Conservation (phyloP, 2,797 vertebrate genomes). For the Rostrhamus sociabilis region DNA sequence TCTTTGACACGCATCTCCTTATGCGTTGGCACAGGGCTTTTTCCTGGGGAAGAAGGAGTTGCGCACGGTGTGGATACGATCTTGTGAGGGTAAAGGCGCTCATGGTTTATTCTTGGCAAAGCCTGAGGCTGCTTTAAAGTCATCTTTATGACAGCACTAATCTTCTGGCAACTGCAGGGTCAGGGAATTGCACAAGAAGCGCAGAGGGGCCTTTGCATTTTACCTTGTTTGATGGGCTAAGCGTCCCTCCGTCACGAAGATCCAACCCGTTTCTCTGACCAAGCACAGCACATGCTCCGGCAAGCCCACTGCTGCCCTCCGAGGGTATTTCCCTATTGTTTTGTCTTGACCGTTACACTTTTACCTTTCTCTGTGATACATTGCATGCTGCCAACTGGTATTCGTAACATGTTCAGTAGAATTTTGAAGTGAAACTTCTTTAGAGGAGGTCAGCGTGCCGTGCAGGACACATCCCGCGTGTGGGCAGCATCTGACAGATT, state of each 20-base stretch:
- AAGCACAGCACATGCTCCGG: neutral
- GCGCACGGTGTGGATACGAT: neutral
- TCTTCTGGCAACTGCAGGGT: neutral
- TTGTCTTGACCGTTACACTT: rapidly evolving
- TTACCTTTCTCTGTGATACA: neutral
- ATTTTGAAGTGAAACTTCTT: neutral
- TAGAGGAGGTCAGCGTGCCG: neutral
- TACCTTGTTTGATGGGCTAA: neutral
- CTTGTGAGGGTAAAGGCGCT: neutral
- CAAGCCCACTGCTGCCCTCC: neutral
- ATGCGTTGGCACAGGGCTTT: neutral
- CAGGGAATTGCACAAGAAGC: neutral
- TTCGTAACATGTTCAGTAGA: neutral
- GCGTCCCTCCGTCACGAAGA: neutral
- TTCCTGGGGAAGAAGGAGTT: neutral
- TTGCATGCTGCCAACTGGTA: neutral
- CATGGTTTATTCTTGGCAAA: neutral
- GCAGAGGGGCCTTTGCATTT: neutral
- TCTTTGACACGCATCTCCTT: neutral
- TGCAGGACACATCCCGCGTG: neutral
- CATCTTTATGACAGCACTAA: neutral
- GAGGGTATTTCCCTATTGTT: neutral
- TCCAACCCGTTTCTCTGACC: neutral
- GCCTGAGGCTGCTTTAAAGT: neutral
- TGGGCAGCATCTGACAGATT: slow-evolving; percentile 56